Percentiles rank a stretch among this genome's conserved stretches.
Conservation (phyloP, 2,113 vertebrate genomes). For the Myrmecobius fasciatus region DNA sequence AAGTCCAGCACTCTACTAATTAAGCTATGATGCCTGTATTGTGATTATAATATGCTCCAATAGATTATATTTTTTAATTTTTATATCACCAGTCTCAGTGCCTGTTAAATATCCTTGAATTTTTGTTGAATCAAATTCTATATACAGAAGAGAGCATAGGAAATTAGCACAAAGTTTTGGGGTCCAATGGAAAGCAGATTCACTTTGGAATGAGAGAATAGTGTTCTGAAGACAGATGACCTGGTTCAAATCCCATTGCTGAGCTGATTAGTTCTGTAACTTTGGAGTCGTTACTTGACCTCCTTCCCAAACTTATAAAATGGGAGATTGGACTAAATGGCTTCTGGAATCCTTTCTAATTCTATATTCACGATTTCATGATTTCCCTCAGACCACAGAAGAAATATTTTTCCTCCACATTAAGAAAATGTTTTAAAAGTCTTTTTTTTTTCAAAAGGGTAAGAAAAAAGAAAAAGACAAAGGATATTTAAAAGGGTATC, state of each 20-base stretch:
- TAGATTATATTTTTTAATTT: background rate
- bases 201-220: background rate
- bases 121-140: background rate
- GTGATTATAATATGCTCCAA: background rate
- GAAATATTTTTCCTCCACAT: background rate
- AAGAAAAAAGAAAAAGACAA: background rate
- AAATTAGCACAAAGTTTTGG: background rate
- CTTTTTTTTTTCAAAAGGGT: background rate
- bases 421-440: background rate
- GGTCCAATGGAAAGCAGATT: background rate
- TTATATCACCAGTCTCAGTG: background rate
- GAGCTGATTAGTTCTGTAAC: background rate
- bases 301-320: background rate
- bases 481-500: too few relatives aligned
- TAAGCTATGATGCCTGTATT: background rate
- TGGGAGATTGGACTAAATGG: background rate
- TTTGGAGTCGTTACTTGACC: background rate
- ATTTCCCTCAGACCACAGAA: background rate
- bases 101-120: background rate
- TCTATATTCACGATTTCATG: background rate
- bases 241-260: background rate
- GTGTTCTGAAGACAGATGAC: background rate
- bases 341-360: background rate
- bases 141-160: background rate
- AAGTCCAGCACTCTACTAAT: background rate